These are phyloP conservation scores for Melipona bicolor DNA, from an alignment of 2,888 invertebrate species.

Conservation along the genomic window DNA sequence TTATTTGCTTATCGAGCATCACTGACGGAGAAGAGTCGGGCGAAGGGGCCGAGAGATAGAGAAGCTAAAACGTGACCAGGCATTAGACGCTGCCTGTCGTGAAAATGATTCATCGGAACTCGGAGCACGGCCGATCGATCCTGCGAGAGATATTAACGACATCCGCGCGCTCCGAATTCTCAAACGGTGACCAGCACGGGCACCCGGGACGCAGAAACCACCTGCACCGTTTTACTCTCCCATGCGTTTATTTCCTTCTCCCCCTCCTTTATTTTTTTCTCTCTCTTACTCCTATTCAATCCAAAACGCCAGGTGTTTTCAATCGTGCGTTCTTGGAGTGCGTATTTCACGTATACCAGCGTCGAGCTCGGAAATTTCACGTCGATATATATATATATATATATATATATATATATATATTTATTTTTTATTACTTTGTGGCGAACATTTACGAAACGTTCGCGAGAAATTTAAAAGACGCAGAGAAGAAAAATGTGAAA, in stretches of 20 bases:
- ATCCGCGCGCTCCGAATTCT: conserved; percentile 66
- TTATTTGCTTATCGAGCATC: conserved; percentile 51
- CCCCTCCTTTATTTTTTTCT: neutral
- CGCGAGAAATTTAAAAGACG: no score
- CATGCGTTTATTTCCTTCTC: conserved; percentile 2
- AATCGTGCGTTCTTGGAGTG: neutral
- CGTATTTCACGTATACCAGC: neutral
- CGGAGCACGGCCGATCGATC: conserved; percentile 74
- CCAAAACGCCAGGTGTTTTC: conserved; percentile 37
- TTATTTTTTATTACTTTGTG: no score
- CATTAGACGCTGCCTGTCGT: conserved; percentile 68
- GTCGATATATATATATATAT: no score
- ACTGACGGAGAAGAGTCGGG: conserved; percentile 44
- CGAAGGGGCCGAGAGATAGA: conserved; percentile 39
- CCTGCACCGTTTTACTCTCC: conserved; percentile 29
- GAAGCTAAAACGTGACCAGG: conserved; percentile 76
- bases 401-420: no score
- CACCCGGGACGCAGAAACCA: conserved; percentile 25
- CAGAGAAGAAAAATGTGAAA: no score
- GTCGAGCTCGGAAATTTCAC: no score
- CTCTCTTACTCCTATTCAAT: neutral
- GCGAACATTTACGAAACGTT: no score
- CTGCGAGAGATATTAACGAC: conserved; percentile 75
- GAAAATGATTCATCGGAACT: conserved; percentile 77
- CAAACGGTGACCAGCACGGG: conserved; percentile 43